Evolutionary conservation across 2,888 invertebrate species (phyloP), one percentile per base, ranked within the genome.

Genomic region (Matsumyia berberina): DNA sequence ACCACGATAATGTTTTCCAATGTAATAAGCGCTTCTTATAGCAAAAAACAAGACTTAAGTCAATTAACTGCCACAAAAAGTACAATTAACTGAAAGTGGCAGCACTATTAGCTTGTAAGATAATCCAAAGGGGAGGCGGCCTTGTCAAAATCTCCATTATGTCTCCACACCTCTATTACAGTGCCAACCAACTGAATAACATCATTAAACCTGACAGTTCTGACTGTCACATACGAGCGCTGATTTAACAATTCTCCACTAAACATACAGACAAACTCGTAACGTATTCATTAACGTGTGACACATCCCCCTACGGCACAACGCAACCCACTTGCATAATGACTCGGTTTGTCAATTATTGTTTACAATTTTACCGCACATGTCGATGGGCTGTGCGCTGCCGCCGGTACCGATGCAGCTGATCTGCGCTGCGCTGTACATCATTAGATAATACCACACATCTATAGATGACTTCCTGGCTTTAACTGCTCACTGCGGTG

Each of bases 271-370:
- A 15, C 42, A 42, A 37, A 15, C 15, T 44, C 69, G 79, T 79
- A 79, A 85, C 64, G 64, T 79, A 85, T 79, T 85, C 83, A 85
- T 85, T 85, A 85, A 19, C 19, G 62, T 69, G 79, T 83, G 83
- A 79, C 83, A 83, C 73, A 79, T 83, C 83, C 78, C 66, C 19
- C 78, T 33, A 42, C 37, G 44, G 53, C 11, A 49, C 39, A 49
- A 49, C 73, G 69, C 72, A 83, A 74, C 83, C 79, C 83, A 83
- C 79, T 83, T 83, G 83, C 83, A 83, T 83, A 83, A 83, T 79
- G 73, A 35, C 57, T 55, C 35, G 55, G 62, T 69, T 73, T 73
- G 83, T 83, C 83, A 83, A 83, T 73, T 83, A 83, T 73, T 83
- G 79, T 69, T 83, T 79, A 73, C 67, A 73, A 19, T 73, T 79